Evolutionary conservation across 2,797 vertebrate species (phyloP), one percentile per base, ranked within the genome.

Genomic region (Anomalospiza imberbis): DNA sequence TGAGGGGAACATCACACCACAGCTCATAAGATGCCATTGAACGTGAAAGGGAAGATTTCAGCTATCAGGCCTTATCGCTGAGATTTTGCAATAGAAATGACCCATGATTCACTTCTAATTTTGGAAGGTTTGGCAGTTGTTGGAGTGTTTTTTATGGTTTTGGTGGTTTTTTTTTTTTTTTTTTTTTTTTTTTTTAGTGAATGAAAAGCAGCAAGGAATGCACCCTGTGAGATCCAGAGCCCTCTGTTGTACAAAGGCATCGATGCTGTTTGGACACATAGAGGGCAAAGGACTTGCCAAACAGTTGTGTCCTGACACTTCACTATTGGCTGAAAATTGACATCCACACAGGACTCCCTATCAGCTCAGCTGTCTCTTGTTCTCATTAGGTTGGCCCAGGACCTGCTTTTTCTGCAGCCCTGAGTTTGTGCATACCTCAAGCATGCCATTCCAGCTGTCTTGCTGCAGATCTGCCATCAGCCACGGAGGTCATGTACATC

Each of bases 261-360:
- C 4, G 0, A 42, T 0, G 1, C 77, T 13, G 67, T 78, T 73
- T 74, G 84, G 78, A 97, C 94, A 95, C 95, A 32, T 94, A 90
- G 94, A 96, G 94, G 84, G 91, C 88, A 95, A 95, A 95, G 94
- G 88, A 45, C 91, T 93, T 96, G 96, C 95, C 96, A 97, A 96
- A 96, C 81, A 79, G 17, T 71, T 91, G 73, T 83, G 95, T 93
- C 67, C 91, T 85, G 71, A 95, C 96, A 96, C 94, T 89, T 94
- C 77, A 66, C 74, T 95, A 17, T 21, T 91, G 88, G 48, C 94
- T 96, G 93, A 81, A 96, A 90, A 94, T 89, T 66, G 88, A 87
- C 89, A 79, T 67, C 74, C 63, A 48, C 55, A 26, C 38, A 11
- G 84, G 71, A 17, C 55, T 91, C 65, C 26, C 10, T 48, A 89